Conservation (phyloP, 2,797 vertebrate species). For the Syndactyla subalaris region DNA sequence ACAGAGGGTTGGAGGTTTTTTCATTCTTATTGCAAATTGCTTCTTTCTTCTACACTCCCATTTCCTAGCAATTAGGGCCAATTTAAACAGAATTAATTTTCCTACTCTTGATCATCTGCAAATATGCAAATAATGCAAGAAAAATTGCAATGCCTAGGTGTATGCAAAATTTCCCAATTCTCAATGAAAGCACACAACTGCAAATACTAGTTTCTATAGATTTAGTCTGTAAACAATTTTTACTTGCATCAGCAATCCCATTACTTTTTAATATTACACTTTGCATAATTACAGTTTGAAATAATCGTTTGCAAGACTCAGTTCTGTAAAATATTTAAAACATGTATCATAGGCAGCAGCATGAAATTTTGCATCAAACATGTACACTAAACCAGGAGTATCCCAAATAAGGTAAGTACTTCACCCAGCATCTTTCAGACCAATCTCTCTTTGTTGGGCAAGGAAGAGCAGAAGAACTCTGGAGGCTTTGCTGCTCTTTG, state of each 20-base stretch:
- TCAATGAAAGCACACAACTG: background rate
- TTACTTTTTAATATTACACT: background rate
- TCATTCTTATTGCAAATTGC: background rate
- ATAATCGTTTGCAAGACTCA: background rate
- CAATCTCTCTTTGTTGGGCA: background rate
- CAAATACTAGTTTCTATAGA: background rate
- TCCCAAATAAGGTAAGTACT: background rate
- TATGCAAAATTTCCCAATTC: background rate
- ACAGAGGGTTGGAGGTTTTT: background rate
- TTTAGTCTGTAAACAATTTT: background rate
- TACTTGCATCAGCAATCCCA: background rate
- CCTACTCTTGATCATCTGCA: slow-evolving; percentile 16
- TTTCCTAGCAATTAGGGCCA: background rate
- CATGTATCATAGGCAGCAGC: background rate
- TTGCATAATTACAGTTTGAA: background rate
- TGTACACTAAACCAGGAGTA: background rate
- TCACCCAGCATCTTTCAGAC: background rate
- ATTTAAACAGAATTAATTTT: background rate
- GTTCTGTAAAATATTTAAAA: background rate
- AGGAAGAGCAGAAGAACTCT: background rate
- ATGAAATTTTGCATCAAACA: background rate
- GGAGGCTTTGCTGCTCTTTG: background rate
- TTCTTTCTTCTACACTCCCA: background rate
- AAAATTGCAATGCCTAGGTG: background rate
- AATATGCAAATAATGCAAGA: background rate